Base-by-base conservation (phyloP, 64 coral and sea anemone species). In the Pocillopora verrucosa region DNA sequence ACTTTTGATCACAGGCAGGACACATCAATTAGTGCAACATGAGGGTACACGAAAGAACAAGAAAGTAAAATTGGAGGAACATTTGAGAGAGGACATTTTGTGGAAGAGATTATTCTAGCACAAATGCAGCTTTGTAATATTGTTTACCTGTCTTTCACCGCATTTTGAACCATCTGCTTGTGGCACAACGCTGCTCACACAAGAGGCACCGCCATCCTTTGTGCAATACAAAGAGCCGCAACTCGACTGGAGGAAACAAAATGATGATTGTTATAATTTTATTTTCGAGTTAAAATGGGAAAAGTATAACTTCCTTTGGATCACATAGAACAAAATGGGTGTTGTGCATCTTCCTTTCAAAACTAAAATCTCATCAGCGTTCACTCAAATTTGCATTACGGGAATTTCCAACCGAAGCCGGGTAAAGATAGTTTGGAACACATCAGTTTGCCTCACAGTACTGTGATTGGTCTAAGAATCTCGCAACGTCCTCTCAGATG, bases 161-260 rank as follows among this genome's bases (percentile, higher is more conserved):
- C 93, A 94, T 76, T 84, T 91, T 5, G 93, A 91, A 10, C 93
- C 93, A 35, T 91, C 88, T 26, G 84, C 89, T 16, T 82, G 26
- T 24, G 88, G 93, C 38, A 61, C 81, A n/a, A 91, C 15, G 0
- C 78, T 36, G 10, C 89, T 94, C 13, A 14, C 9, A 11, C 93
- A 94, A 5, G 41, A 51, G 41, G 61, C 14, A 26, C 12, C n/a
- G 10, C 89, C 93, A 58, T 88, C 77, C 19, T 36, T 36, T 34
- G 88, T 87, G 22, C 93, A 94, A 75, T 63, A 94, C 1, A 94
- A 63, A 87, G 36, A 45, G 13, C 58, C 65, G 30, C 93, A 91
- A 1, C 87, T 22, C 0, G 89, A 94, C 93, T 94, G 59, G 41
- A 37, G 0, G 36, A 9, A 51, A 58, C 2, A 19, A 89, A 37